These are phyloP conservation scores for Otis tarda DNA, from an alignment of 2,113 vertebrate genomes.

Conservation along the genomic window DNA sequence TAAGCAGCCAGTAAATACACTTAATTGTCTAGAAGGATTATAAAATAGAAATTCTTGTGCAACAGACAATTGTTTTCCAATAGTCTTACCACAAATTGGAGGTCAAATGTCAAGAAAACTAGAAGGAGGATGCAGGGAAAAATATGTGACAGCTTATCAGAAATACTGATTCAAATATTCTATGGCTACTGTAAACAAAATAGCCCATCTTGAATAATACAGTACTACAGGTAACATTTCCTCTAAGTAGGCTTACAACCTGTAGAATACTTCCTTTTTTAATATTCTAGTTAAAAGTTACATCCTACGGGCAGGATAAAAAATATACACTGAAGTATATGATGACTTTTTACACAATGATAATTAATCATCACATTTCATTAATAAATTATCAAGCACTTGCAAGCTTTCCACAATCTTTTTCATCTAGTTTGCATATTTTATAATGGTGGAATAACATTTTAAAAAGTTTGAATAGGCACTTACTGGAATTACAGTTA, in stretches of 20 bases:
- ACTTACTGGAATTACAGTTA: constrained; percentile 99
- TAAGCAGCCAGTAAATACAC: not conserved
- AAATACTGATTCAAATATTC: not conserved
- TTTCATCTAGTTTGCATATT: constrained; percentile 74
- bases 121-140: not conserved
- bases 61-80: not conserved
- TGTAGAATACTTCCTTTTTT: not conserved
- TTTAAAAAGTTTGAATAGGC: constrained; percentile 93
- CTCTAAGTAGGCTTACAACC: not conserved
- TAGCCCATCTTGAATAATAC: not conserved
- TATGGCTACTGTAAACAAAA: not conserved
- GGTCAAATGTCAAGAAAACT: not conserved
- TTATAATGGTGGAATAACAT: constrained; percentile 83
- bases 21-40: not conserved
- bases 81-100: not conserved
- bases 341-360: constrained; percentile 79
- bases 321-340: not conserved
- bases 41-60: not conserved
- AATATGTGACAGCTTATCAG: not conserved
- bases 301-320: not conserved
- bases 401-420: constrained; percentile 47
- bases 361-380: constrained; percentile 66
- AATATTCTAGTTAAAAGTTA: not conserved
- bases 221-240: not conserved
- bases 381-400: constrained; percentile 57